Evolutionary conservation across 2,113 vertebrate species (phyloP).

Genomic region (Eurystomus gularis): DNA sequence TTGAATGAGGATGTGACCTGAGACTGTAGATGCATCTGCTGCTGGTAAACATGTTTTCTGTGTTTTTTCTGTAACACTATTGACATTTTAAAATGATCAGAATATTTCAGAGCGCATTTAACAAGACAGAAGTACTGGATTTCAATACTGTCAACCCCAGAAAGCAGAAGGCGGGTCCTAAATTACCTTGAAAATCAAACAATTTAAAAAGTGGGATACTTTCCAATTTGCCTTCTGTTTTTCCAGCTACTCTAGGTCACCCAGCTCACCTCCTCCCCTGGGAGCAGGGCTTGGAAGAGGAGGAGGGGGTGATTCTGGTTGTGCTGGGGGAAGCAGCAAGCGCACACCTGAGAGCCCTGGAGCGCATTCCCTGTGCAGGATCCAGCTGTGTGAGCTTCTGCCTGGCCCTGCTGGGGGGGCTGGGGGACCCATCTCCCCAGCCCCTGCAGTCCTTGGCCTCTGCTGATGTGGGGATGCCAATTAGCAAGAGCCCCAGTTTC

Average conservation of each 20-base stretch:
- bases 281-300: background rate
- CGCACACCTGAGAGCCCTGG: slow-evolving; percentile 41
- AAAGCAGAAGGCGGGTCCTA: slow-evolving; percentile 23
- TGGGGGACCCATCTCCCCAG: background rate
- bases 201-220: background rate
- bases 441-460: background rate
- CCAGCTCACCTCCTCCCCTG: background rate
- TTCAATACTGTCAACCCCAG: slow-evolving; percentile 6
- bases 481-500: background rate
- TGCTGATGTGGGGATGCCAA: background rate
- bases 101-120: slow-evolving; percentile 40
- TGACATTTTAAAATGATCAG: slow-evolving; percentile 38
- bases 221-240: slow-evolving; percentile 4
- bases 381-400: slow-evolving; percentile 27
- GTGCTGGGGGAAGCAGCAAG: background rate
- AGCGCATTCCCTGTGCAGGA: slow-evolving; percentile 26
- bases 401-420: background rate
- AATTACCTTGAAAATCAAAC: slow-evolving; percentile 30
- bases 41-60: slow-evolving; percentile 48
- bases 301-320: background rate
- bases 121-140: slow-evolving; percentile 35
- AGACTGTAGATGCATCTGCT: background rate
- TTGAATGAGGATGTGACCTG: slow-evolving; percentile 20
- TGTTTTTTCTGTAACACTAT: background rate
- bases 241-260: background rate